phyloP scores from a whole-genome alignment of 2,113 vertebrate genomes.

The Prietella phreatophila region DNA sequence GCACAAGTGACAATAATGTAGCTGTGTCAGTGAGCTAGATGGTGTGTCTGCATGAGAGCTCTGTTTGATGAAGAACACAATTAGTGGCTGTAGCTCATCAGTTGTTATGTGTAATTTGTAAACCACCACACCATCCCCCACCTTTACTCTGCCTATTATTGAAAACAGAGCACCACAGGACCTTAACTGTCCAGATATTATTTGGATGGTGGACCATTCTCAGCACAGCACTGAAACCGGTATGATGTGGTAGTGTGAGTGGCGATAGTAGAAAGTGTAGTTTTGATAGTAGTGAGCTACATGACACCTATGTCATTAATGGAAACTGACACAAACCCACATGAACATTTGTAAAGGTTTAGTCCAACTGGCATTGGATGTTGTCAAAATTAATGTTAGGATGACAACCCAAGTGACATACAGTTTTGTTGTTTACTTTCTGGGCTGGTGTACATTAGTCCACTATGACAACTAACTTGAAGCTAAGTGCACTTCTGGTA shows the following conservation, averaged over 20 bases:
- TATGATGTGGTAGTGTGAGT: background rate
- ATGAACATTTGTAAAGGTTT: constrained; percentile 15
- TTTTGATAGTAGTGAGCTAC: background rate
- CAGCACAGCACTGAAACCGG: background rate
- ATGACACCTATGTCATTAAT: constrained; percentile 12
- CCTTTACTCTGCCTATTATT: background rate
- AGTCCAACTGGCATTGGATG: background rate
- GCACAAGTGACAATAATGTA: constrained; percentile 30
- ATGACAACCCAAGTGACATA: constrained; percentile 17
- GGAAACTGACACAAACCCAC: background rate
- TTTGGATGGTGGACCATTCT: background rate
- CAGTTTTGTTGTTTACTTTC: constrained; percentile 13
- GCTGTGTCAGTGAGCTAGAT: constrained; percentile 14
- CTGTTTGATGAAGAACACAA: constrained; percentile 20
- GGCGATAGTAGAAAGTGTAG: background rate
- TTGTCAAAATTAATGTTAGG: constrained; percentile 9
- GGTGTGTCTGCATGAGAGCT: background rate
- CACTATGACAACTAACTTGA: constrained; percentile 9
- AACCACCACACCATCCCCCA: no score
- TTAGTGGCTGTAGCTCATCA: constrained; percentile 19
- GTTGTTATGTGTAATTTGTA: background rate
- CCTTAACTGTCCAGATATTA: background rate
- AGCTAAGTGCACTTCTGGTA: background rate
- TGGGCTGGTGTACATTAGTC: constrained; percentile 8
- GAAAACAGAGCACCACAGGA: background rate